Conservation (phyloP, 2,113 vertebrate species). For the Antennarius striatus region DNA sequence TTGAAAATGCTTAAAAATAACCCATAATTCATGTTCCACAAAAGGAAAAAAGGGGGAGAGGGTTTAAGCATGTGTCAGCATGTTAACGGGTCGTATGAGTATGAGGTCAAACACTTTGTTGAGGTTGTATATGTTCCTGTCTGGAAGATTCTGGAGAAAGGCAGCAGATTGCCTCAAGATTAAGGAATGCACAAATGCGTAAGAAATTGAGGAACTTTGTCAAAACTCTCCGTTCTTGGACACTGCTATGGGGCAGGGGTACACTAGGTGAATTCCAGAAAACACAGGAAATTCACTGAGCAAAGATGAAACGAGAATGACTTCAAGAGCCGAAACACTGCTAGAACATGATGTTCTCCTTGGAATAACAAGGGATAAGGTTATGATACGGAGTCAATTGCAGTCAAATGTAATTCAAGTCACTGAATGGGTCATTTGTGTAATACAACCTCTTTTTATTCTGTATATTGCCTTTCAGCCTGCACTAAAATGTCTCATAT, state of each 20-base stretch:
- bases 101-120: conserved; percentile 34
- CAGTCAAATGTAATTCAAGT: conserved; percentile 28
- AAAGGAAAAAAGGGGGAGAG: conserved; percentile 1
- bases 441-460: conserved; percentile 33
- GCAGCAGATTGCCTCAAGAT: conserved; percentile 39
- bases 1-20: conserved; percentile 49
- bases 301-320: conserved; percentile 54
- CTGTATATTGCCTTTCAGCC: conserved; percentile 23
- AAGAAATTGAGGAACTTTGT: conserved; percentile 47
- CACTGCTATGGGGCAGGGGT: conserved; percentile 35
- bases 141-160: conserved; percentile 23
- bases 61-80: conserved; percentile 33
- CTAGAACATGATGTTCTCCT: conserved; percentile 52
- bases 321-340: conserved; percentile 44
- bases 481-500: neutral
- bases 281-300: conserved; percentile 63
- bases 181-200: conserved; percentile 56
- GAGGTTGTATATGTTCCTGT: conserved; percentile 19
- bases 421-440: conserved; percentile 53
- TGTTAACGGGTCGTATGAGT: conserved; percentile 33
- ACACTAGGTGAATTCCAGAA: conserved; percentile 59
- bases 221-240: conserved; percentile 43
- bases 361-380: conserved; percentile 30
- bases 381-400: conserved; percentile 21
- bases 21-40: conserved; percentile 33